Conservation (phyloP, 2,113 vertebrate species). For the Trogon melanurus region DNA sequence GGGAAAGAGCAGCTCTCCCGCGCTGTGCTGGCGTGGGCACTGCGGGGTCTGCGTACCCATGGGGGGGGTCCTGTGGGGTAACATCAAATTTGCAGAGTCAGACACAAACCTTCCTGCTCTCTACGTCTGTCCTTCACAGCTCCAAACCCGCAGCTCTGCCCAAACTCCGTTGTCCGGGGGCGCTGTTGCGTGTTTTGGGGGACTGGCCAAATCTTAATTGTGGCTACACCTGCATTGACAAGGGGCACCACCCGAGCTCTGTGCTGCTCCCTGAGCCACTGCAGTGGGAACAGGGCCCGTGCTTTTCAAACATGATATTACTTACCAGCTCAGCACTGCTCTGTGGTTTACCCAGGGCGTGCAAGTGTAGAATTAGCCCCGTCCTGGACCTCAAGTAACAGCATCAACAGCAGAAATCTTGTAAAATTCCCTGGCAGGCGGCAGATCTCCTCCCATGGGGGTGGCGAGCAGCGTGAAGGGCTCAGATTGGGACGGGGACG, state of each 20-base stretch:
- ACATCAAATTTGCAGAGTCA: accelerated
- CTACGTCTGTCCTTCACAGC: accelerated
- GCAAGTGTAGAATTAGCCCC: not conserved
- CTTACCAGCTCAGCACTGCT: not conserved
- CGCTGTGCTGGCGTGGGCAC: too few relatives aligned
- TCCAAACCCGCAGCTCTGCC: not conserved
- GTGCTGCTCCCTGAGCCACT: not conserved
- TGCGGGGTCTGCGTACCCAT: accelerated
- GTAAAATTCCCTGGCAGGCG: accelerated
- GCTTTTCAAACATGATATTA: not conserved
- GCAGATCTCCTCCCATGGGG: too few relatives aligned
- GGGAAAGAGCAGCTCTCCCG: not conserved
- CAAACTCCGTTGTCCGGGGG: accelerated
- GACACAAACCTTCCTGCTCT: too few relatives aligned
- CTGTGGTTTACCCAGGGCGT: not conserved
- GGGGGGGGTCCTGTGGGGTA: too few relatives aligned
- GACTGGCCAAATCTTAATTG: too few relatives aligned
- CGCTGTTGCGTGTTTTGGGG: accelerated
- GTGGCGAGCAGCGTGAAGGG: too few relatives aligned
- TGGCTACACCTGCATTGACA: accelerated
- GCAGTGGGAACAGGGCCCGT: not conserved
- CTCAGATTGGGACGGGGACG: too few relatives aligned
- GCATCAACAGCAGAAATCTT: accelerated
- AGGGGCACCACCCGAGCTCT: not conserved
- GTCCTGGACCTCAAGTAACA: not conserved